These are phyloP conservation scores for Olivierus martensii DNA, from an alignment of 1,140 invertebrate species.

Conservation along the genomic window DNA sequence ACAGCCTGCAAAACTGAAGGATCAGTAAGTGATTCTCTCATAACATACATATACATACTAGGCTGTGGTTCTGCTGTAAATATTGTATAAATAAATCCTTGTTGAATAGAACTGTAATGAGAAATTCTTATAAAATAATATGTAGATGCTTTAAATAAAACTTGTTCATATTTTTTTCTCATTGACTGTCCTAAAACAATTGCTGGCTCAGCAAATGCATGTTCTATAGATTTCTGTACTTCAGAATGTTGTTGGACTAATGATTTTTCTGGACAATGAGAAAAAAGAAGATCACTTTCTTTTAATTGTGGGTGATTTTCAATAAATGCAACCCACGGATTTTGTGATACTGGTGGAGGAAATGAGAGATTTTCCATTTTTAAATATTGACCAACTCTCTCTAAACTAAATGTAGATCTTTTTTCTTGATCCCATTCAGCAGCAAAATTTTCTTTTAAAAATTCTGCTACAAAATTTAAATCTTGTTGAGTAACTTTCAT, in stretches of 20 bases:
- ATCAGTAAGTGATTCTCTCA: conserved; percentile 2
- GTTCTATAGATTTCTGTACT: conserved; percentile 48
- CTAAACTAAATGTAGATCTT: conserved; percentile 47
- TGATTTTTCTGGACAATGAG: conserved; percentile 58
- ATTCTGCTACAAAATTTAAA: conserved; percentile 73
- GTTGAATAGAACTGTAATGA: neutral
- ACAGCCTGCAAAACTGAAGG: conserved; percentile 2
- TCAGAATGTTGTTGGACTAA: conserved; percentile 64
- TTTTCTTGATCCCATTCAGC: conserved; percentile 33
- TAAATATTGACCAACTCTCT: conserved; percentile 81
- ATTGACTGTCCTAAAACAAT: neutral
- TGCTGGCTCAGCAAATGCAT: conserved; percentile 44
- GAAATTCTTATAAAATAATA: neutral
- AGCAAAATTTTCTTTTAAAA: conserved; percentile 65
- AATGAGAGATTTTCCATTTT: conserved; percentile 48
- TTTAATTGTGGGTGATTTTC: conserved; percentile 52
- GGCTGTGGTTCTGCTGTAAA: conserved; percentile 3
- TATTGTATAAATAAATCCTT: conserved; percentile 2
- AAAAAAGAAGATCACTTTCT: conserved; percentile 50
- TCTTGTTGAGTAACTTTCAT: conserved; percentile 76
- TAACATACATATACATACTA: conserved; percentile 8
- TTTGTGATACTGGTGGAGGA: conserved; percentile 39
- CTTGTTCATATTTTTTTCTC: neutral
- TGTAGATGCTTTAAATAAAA: neutral
- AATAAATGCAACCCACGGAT: conserved; percentile 64